A percentile compares a stretch with the other conserved stretches of the same genome.
Evolutionary conservation across 2,888 invertebrate genomes (phyloP).

Genomic region (Aricia artaxerxes): DNA sequence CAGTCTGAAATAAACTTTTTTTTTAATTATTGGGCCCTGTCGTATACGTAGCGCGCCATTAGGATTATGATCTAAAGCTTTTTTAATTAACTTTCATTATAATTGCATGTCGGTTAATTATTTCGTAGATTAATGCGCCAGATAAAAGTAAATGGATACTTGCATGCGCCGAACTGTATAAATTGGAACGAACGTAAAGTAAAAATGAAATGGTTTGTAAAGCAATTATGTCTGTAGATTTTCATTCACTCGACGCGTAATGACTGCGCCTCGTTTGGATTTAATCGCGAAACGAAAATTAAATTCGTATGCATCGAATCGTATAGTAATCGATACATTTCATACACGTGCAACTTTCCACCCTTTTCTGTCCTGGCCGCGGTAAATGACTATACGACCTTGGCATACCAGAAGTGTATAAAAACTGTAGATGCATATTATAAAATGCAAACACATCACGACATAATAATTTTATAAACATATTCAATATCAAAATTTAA

Average conservation of each 20-base stretch:
- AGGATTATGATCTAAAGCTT: background rate
- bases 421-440: no score
- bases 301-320: background rate
- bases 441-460: no score
- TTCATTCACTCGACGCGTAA: constrained; percentile 13
- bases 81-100: background rate
- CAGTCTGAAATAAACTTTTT: no score
- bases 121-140: background rate
- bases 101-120: background rate
- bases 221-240: background rate
- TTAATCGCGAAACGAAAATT: constrained; percentile 20
- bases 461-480: no score
- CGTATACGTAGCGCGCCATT: background rate
- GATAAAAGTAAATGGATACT: constrained; percentile 17
- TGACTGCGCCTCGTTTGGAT: constrained; percentile 23
- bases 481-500: no score
- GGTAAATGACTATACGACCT: no score
- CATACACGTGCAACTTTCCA: background rate
- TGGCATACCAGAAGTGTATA: no score
- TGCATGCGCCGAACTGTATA: background rate
- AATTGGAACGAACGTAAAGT: constrained; percentile 15
- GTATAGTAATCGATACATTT: background rate
- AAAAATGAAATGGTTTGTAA: constrained; percentile 20
- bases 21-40: background rate
- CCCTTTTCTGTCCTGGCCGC: background rate